A percentile compares a stretch with the other conserved stretches of the same genome.
These are phyloP conservation scores for Seriola rivoliana DNA, from an alignment of 2,113 vertebrate species.

Conservation along the genomic window DNA sequence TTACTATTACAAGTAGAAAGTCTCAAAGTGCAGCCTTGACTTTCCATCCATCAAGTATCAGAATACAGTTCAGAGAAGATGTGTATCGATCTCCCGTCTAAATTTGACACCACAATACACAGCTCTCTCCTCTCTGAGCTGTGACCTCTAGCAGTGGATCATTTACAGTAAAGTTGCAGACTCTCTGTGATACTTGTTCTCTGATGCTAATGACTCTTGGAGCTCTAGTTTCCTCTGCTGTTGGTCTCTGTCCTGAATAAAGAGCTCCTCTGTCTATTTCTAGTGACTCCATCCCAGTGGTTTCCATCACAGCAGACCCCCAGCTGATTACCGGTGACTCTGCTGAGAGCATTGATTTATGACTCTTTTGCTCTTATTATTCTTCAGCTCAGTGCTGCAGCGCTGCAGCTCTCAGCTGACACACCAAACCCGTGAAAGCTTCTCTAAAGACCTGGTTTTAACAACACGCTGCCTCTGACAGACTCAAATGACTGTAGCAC, in stretches of 20 bases:
- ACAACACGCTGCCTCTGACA: constrained; percentile 28
- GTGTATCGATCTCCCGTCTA: constrained; percentile 24
- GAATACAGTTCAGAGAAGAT: constrained; percentile 3
- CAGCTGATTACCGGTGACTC: constrained; percentile 25
- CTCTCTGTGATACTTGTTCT: constrained; percentile 10
- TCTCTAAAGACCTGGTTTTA: constrained; percentile 52
- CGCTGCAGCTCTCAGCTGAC: too few relatives aligned
- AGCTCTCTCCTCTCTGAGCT: constrained; percentile 13
- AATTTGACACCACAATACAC: constrained; percentile 18
- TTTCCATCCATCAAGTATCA: constrained; percentile 24
- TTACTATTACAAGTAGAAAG: background rate
- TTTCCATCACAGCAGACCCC: constrained; percentile 8
- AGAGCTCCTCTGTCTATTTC: constrained; percentile 18
- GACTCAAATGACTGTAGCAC: constrained; percentile 27
- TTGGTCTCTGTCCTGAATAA: constrained; percentile 9
- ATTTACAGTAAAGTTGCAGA: constrained; percentile 42
- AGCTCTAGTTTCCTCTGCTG: constrained; percentile 17
- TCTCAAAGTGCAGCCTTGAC: background rate
- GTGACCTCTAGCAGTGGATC: constrained; percentile 43
- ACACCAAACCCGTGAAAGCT: constrained; percentile 1
- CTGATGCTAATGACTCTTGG: constrained; percentile 15
- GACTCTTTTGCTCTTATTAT: background rate
- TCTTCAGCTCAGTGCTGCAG: too few relatives aligned
- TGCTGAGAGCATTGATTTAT: constrained; percentile 31
- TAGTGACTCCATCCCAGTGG: constrained; percentile 15